phyloP scores from a whole-genome alignment of 2,113 vertebrate species.

The Nibea coibor region DNA sequence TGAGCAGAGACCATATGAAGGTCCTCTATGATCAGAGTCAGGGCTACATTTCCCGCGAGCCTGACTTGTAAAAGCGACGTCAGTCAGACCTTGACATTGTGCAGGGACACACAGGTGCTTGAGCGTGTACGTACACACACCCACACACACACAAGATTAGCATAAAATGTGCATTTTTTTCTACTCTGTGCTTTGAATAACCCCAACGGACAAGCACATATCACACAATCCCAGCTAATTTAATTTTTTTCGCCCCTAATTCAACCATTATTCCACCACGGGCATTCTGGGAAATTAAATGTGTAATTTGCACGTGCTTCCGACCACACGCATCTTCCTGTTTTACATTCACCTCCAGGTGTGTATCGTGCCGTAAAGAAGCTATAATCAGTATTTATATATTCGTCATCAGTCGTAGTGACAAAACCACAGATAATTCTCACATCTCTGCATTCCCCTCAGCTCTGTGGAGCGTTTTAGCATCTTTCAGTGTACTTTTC shows the following conservation, averaged over 20 bases:
- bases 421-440: neutral
- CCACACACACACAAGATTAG: slow-evolving; percentile 1
- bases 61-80: slow-evolving; percentile 24
- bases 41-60: slow-evolving; percentile 42
- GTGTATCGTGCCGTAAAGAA: neutral
- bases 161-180: neutral
- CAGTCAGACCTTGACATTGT: slow-evolving; percentile 52
- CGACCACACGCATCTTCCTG: neutral
- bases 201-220: neutral
- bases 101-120: neutral
- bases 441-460: neutral
- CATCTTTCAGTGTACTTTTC: neutral
- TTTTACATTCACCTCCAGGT: neutral
- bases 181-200: neutral
- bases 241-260: neutral
- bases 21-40: slow-evolving; percentile 32
- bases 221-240: neutral
- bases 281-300: neutral
- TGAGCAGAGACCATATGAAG: slow-evolving; percentile 16
- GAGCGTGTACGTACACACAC: neutral
- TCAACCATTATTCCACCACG: neutral
- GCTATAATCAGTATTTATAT: neutral
- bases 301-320: neutral
- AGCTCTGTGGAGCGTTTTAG: neutral
- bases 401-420: neutral